phyloP scores from a whole-genome alignment of 2,113 vertebrate genomes.

The Poeciliopsis retropinna region DNA sequence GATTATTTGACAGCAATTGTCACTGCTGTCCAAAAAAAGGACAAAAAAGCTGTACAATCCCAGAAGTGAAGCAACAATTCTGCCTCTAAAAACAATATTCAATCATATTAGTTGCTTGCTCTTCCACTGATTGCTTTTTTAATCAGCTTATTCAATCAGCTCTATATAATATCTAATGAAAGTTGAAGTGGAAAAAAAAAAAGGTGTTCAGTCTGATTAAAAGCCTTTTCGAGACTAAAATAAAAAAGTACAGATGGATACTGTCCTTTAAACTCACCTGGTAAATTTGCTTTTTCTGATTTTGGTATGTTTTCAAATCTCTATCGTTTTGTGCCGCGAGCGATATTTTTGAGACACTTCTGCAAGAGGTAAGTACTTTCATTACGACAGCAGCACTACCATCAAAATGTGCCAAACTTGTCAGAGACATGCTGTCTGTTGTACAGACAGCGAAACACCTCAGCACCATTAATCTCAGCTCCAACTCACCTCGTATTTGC shows the following conservation, averaged over 20 bases:
- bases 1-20: too few relatives aligned
- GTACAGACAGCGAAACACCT: constrained; percentile 27
- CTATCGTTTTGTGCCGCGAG: too few relatives aligned
- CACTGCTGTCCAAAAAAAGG: neutral
- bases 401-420: constrained; percentile 15
- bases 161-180: neutral
- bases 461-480: constrained; percentile 11
- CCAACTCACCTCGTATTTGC: constrained; percentile 17
- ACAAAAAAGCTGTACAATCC: neutral
- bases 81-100: neutral
- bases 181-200: neutral
- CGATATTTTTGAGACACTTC: neutral
- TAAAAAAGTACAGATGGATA: neutral
- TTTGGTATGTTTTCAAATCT: neutral
- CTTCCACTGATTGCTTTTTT: neutral
- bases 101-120: neutral
- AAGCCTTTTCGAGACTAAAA: neutral
- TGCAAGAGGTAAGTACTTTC: neutral
- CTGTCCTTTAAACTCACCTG: too few relatives aligned
- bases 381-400: constrained; percentile 2
- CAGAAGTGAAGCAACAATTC: neutral
- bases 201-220: neutral
- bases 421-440: constrained; percentile 12
- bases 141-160: neutral
- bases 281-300: neutral